Base-by-base conservation (phyloP, 2,888 invertebrate species). In the Orchesella flavescens region DNA sequence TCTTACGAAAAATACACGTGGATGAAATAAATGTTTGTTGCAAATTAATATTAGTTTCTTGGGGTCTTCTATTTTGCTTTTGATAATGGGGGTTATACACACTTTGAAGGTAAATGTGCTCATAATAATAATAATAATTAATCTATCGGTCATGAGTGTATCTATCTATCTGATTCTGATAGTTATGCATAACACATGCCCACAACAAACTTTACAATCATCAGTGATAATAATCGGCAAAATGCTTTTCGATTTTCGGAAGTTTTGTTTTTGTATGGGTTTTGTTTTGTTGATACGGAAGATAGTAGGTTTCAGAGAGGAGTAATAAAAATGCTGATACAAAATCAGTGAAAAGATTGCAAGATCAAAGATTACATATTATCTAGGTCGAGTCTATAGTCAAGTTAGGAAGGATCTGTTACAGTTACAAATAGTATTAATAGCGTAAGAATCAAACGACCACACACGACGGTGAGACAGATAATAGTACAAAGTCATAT, bases 281-380 rank as follows among this genome's bases (percentile, higher is more conserved):
- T n/a, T n/a, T n/a, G n/a, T n/a, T 34, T 34, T 44, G 43, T 49
- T 49, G 49, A 49, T 49, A 49, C 49, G 49, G 49, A 49, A 49
- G 49, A 49, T 49, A 49, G n/a, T 49, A 49, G n/a, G 5, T 49
- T 49, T 12, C 49, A 49, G 49, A 49, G 44, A 44, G 44, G 1
- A 44, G 66, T 44, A 66, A 66, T 68, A 68, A 68, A 68, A 68
- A 68, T 68, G 10, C 68, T 68, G 68, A 68, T 68, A 68, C 68
- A 68, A 49, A 68, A 68, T 68, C 68, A 68, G 68, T 68, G 21
- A 17, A 68, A 68, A 68, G 46, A 68, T 68, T 65, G 65, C 65
- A 65, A 68, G 68, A 68, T 68, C 23, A 68, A n/a, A 68, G 68
- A 68, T 68, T 49, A 49, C 5, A n/a, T 13, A 21, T 68, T 68